Evolutionary conservation across 2,888 invertebrate species (phyloP).

Genomic region (Cremastinae sp.): DNA sequence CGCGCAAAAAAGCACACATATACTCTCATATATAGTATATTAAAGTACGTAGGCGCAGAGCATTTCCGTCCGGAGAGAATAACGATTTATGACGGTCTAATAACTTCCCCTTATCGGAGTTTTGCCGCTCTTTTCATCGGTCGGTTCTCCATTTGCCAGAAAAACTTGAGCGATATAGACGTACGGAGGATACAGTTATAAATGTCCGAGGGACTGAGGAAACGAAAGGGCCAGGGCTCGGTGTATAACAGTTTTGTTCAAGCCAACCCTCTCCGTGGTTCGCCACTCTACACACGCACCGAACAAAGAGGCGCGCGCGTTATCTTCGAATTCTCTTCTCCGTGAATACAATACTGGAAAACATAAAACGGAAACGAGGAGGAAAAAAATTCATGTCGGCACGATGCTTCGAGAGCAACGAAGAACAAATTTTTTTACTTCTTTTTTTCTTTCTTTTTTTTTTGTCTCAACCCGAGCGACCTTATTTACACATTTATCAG

Average conservation of each 20-base stretch:
- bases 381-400: slow-evolving; percentile 46
- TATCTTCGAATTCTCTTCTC: slow-evolving; percentile 38
- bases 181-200: not conserved
- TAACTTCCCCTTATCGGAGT: slow-evolving; percentile 64
- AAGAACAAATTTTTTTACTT: slow-evolving; percentile 46
- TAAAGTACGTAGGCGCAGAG: slow-evolving; percentile 51
- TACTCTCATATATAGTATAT: slow-evolving; percentile 21
- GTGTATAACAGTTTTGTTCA: no score
- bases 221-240: not conserved
- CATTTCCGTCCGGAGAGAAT: slow-evolving; percentile 62
- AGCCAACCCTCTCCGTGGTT: slow-evolving; percentile 22
- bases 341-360: slow-evolving; percentile 32
- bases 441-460: slow-evolving; percentile 20
- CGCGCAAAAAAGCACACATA: slow-evolving; percentile 16
- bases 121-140: slow-evolving; percentile 54
- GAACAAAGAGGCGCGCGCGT: not conserved
- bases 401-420: slow-evolving; percentile 15
- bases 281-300: slow-evolving; percentile 16
- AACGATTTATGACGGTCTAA: slow-evolving; percentile 65
- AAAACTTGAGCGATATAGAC: slow-evolving; percentile 36
- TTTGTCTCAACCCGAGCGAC: slow-evolving; percentile 3
- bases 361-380: slow-evolving; percentile 3
- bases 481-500: slow-evolving; percentile 30
- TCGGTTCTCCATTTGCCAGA: slow-evolving; percentile 33
- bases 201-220: slow-evolving; percentile 8